Evolutionary conservation across 1,140 invertebrate genomes (phyloP).

Genomic region (Solenopsis fugax): DNA sequence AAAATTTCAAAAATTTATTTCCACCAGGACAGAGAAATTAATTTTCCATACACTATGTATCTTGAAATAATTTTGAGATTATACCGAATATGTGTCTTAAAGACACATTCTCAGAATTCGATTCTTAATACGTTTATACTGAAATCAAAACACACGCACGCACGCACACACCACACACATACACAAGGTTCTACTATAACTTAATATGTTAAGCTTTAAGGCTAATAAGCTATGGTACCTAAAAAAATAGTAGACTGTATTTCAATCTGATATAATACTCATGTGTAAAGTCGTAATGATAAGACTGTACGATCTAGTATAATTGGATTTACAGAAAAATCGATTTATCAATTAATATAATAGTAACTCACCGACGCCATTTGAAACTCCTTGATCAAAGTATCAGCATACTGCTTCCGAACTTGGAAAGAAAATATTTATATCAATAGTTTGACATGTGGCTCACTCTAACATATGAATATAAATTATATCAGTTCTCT

Average conservation of each 20-base stretch:
- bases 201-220: neutral
- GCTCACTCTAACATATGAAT: conserved; percentile 74
- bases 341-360: conserved; percentile 19
- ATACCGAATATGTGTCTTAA: neutral
- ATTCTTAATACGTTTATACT: neutral
- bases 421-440: conserved; percentile 77
- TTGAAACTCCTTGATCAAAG: conserved; percentile 62
- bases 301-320: neutral
- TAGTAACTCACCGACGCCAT: conserved; percentile 79
- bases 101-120: neutral
- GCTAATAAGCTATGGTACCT: neutral
- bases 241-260: neutral
- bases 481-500: conserved; percentile 74
- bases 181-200: neutral
- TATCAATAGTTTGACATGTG: conserved; percentile 66
- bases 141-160: conserved; percentile 16
- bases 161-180: too few species aligned
- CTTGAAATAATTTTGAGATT: neutral
- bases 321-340: neutral
- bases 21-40: neutral
- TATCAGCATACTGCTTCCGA: conserved; percentile 68
- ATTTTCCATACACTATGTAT: neutral
- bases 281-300: neutral
- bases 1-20: too few species aligned
- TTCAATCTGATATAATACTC: neutral